These are phyloP conservation scores for Habropoda laboriosa DNA, from an alignment of 1,140 invertebrate genomes.

Conservation along the genomic window DNA sequence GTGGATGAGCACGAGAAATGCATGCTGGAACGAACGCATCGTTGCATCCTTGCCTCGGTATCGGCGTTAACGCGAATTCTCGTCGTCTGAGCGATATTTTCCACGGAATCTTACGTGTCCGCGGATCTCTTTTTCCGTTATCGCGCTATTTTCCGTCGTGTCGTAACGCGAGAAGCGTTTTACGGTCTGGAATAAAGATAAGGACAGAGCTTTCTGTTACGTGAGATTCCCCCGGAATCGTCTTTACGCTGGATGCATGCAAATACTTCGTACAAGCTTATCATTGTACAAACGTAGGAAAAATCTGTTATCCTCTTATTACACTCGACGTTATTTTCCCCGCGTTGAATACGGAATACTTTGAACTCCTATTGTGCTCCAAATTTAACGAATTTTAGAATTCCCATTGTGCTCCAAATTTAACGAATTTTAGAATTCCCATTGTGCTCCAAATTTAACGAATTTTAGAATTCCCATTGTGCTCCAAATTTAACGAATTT, in stretches of 20 bases:
- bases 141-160: background rate
- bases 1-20: background rate
- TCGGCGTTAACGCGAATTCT: background rate
- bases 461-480: too few relatives aligned
- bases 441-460: too few relatives aligned
- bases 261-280: background rate
- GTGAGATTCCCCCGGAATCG: background rate
- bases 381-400: too few relatives aligned
- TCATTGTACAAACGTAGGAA: background rate
- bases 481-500: too few relatives aligned
- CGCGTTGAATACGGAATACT: too few relatives aligned
- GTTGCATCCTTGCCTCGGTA: background rate
- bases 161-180: constrained; percentile 3
- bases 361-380: too few relatives aligned
- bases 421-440: too few relatives aligned
- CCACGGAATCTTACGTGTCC: background rate
- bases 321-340: too few relatives aligned
- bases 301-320: too few relatives aligned
- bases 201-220: background rate
- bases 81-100: background rate
- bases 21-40: background rate
- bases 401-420: too few relatives aligned
- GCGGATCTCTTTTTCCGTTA: background rate
- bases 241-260: too few relatives aligned
- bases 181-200: background rate